Evolutionary conservation across 2,888 invertebrate species (phyloP).

Genomic region (Oegoconia quadripuncta): DNA sequence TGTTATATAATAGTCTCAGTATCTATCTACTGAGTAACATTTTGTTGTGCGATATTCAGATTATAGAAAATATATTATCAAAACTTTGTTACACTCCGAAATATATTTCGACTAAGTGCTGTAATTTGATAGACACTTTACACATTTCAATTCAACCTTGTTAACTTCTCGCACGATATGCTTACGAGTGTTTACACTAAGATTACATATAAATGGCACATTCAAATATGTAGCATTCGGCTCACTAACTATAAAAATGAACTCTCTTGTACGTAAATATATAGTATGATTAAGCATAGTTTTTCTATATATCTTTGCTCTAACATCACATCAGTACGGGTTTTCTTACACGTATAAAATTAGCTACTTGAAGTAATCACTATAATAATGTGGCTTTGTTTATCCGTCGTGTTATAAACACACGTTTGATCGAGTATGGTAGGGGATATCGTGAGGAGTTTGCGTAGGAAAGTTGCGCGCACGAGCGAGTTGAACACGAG

Average conservation of each 20-base stretch:
- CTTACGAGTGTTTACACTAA: constrained; percentile 22
- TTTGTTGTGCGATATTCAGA: no score
- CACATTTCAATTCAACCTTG: neutral
- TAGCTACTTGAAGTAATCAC: constrained; percentile 31
- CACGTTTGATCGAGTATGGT: no score
- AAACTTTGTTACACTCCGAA: no score
- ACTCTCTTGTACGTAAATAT: constrained; percentile 12
- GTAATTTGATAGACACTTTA: constrained; percentile 5
- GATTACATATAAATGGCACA: constrained; percentile 42
- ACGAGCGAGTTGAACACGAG: no score
- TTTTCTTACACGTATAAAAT: constrained; percentile 50
- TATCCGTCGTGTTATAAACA: no score
- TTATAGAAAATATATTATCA: no score
- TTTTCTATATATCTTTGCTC: constrained; percentile 63
- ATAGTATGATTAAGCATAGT: constrained; percentile 13
- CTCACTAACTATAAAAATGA: constrained; percentile 24
- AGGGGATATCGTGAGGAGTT: no score
- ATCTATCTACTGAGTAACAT: no score
- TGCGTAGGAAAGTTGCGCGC: no score
- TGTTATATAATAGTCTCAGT: no score
- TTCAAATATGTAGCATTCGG: constrained; percentile 39
- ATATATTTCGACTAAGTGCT: constrained; percentile 5
- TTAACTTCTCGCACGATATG: constrained; percentile 11
- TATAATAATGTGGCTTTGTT: no score
- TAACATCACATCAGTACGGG: constrained; percentile 72